A percentile compares a stretch with the other conserved stretches of the same genome.
phyloP scores from a whole-genome alignment of 2,888 invertebrate genomes.

The Merodon equestris region DNA sequence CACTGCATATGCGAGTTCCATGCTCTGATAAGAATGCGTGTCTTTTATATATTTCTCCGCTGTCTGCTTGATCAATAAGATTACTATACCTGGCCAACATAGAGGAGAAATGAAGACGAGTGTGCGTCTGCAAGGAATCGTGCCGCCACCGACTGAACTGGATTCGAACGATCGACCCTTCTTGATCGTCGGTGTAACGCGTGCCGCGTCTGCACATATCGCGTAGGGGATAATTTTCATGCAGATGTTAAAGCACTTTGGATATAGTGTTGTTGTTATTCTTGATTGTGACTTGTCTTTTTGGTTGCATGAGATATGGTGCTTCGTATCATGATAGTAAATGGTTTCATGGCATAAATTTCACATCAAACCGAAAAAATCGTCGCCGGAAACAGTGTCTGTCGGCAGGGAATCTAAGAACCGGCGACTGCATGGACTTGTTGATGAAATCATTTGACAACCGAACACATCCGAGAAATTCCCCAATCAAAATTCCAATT shows the following conservation, averaged over 20 bases:
- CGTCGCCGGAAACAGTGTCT: conserved; percentile 55
- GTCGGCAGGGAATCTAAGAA: conserved; percentile 25
- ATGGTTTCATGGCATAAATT: neutral
- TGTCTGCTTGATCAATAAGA: conserved; percentile 51
- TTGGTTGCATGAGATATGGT: conserved; percentile 64
- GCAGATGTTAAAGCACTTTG: conserved; percentile 39
- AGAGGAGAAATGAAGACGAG: conserved; percentile 19
- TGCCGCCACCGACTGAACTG: too few relatives aligned
- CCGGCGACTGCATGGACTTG: conserved; percentile 21
- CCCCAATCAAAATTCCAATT: conserved; percentile 61
- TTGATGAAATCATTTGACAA: conserved; percentile 54
- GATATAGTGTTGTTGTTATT: conserved; percentile 24
- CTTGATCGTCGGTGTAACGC: conserved; percentile 50
- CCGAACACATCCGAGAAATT: conserved; percentile 49
- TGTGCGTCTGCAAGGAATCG: conserved; percentile 1
- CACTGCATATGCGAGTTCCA: conserved; percentile 16
- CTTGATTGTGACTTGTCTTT: conserved; percentile 19
- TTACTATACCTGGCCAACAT: neutral
- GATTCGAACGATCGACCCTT: conserved; percentile 44
- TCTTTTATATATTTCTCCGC: conserved; percentile 43
- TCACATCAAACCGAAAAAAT: too few relatives aligned
- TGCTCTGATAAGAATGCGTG: conserved; percentile 50
- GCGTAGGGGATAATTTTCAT: conserved; percentile 38
- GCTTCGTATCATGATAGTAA: conserved; percentile 35
- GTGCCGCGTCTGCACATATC: conserved; percentile 54